Base-by-base conservation (phyloP, 2,888 invertebrate genomes). In the Phasia obesa region DNA sequence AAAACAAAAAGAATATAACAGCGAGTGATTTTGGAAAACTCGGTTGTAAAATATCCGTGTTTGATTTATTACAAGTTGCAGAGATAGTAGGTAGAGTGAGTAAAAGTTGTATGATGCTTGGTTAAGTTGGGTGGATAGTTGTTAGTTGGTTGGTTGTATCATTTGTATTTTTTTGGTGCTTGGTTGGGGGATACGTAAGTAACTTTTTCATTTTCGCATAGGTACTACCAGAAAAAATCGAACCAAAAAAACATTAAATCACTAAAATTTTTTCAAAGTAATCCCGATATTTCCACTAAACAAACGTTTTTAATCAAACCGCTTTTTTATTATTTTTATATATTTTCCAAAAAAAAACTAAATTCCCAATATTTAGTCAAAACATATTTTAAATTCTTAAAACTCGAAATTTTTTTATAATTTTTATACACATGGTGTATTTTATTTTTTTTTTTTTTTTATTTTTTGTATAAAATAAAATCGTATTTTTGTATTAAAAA, bases 41-140 rank as follows among this genome's bases (percentile, higher is more conserved):
- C 21, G 21, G 15, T 15, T 47, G 27, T 23, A 78, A 78, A 79
- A 51, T 70, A 82, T 83, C 75, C 78, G 70, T 65, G 75, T 71
- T 83, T 65, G 47, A 65, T 47, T 47, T n/a, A n/a, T n/a, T 23
- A 44, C 67, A 82, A 60, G 51, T 78, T 74, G 73, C n/a, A 17
- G 42, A 60, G 60, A 55, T 65, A 73, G 70, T 65, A 27, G 3
- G 11, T 11, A 35, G 35, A 11, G 9, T 1, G 35, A 35, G 35
- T 35, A 35, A 35, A 35, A 35, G 35, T 35, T 64, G 64, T 57
- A 38, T 59, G 64, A 65, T 74, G 75, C 49, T 35, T 70, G 74
- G 47, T 76, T 81, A 59, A 59, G 57, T 76, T 76, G 47, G 62
- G 3, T 60, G 57, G 25, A 47, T 65, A 19, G 49, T 57, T 38